Evolutionary conservation across 2,888 invertebrate species (phyloP), one percentile per base, ranked within the genome.

Genomic region (Calliphora vomitoria): DNA sequence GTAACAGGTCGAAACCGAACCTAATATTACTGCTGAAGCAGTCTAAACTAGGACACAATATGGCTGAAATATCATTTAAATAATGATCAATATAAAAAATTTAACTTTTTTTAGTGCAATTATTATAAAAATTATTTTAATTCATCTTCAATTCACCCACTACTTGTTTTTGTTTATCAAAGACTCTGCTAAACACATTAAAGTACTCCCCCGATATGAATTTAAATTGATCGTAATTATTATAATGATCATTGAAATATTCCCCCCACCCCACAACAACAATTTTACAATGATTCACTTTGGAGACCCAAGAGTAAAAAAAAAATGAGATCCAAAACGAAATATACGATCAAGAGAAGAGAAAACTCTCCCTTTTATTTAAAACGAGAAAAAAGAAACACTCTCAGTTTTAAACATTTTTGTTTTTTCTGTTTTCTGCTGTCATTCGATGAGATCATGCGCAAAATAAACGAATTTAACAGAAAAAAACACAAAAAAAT

Each of bases 401-500:
- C 66, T 85, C 80, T 80, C 68, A 62, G 10, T 79, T 78, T 72
- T 35, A 35, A 64, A 47, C 44, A 71, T 15, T 64, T 50, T 72
- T 68, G 13, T 4, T 31, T 44, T 47, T 60, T 82, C 11, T 83
- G 13, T 69, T 69, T 53, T 76, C 13, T 47, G 66, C 18, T 69
- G 55, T 58, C 11, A 64, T 44, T 55, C 62, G 87, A 87, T 87
- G 87, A 87, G 87, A 87, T 87, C 87, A 87, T 87, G 79, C 64
- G 69, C 87, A 79, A 85, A 85, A 75, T 69, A 75, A 84, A 87
- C 38, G 55, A 79, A 83, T 41, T 44, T 47, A 74, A 66, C 47
- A 62, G 41, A 82, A 31, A 25, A 25, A 25, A 35, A 25, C 1
- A 11, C 1, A 11, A 8, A 38, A 76, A 69, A 58, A 31, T 1